Evolutionary conservation across 2,113 vertebrate species (phyloP).

Genomic region (Poeciliopsis prolifica): DNA sequence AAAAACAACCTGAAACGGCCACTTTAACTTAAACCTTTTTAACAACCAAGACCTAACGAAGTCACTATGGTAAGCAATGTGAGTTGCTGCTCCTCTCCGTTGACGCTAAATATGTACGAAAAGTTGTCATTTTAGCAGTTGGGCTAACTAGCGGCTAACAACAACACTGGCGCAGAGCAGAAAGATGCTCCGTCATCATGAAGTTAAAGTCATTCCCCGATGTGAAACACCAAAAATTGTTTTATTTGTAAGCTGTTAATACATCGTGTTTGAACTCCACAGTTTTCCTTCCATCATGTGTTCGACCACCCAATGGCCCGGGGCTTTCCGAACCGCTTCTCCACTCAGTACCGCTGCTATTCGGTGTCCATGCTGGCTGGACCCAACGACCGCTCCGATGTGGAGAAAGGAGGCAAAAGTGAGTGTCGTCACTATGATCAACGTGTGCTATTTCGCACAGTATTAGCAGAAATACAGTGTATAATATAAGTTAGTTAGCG

Average conservation of each 20-base stretch:
- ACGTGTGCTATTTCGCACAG: too few species aligned
- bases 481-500: too few species aligned
- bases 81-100: accelerated
- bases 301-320: slow-evolving; percentile 94
- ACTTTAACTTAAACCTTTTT: not conserved
- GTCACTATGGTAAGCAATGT: slow-evolving; percentile 63
- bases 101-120: not conserved
- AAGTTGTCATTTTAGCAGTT: not conserved
- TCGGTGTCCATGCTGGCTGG: slow-evolving; percentile 98
- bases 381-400: slow-evolving; percentile 97
- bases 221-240: accelerated
- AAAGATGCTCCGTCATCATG: slow-evolving; percentile 69
- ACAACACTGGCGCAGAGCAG: slow-evolving; percentile 30
- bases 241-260: not conserved
- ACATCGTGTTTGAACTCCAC: not conserved
- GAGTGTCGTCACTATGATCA: slow-evolving; percentile 25
- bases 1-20: not conserved
- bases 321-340: slow-evolving; percentile 97
- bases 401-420: slow-evolving; percentile 99
- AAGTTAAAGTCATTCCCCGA: not conserved
- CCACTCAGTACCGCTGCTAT: slow-evolving; percentile 97
- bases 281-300: slow-evolving; percentile 98
- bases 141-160: slow-evolving; percentile 44
- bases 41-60: not conserved
- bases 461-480: too few species aligned